Base-by-base conservation (phyloP, 1,140 invertebrate genomes). In the Polyergus mexicanus region DNA sequence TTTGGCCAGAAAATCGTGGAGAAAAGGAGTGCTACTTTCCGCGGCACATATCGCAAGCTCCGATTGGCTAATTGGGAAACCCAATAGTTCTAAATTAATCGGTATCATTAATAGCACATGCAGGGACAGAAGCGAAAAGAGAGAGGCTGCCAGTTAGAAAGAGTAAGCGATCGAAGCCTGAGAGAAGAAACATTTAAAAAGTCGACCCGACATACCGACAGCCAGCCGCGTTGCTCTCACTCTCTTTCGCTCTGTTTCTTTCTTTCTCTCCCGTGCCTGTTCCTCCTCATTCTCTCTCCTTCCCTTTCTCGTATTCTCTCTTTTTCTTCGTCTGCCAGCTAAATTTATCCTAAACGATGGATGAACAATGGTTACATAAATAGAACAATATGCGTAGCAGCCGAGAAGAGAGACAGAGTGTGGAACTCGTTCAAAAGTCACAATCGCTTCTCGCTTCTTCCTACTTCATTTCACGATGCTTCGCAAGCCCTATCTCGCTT, bases 31-130 rank as follows among this genome's bases (percentile, higher is more conserved):
- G 65, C 74, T 44, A 74, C 89, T 89, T 88, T 84, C 60, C 86
- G 51, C 84, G 65, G 22, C 74, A 60, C 88, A 88, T 92, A 91
- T 86, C 86, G 81, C 76, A 74, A 60, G 58, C 90, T 90, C 86
- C 85, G 91, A 92, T 92, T 92, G 88, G 87, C 88, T 91, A 88
- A 95, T 95, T 94, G 93, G 92, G 94, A 95, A 95, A 95, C 94
- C 94, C 92, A 95, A 95, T 95, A 95, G 94, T 95, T 95, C 94
- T 95, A 95, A 95, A 95, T 95, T 95, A 94, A 95, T 95, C 94
- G 94, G 89, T 92, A 95, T 95, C 94, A 94, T 94, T 95, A 95
- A 95, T 95, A 95, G 94, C 92, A 87, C 81, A 86, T 86, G 89
- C 28, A 72, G 69, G 72, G 51, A 66, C 63, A 54, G 69, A 83